These are phyloP conservation scores for Trissolcus brochymenae DNA, from an alignment of 2,888 invertebrate genomes.

Conservation along the genomic window DNA sequence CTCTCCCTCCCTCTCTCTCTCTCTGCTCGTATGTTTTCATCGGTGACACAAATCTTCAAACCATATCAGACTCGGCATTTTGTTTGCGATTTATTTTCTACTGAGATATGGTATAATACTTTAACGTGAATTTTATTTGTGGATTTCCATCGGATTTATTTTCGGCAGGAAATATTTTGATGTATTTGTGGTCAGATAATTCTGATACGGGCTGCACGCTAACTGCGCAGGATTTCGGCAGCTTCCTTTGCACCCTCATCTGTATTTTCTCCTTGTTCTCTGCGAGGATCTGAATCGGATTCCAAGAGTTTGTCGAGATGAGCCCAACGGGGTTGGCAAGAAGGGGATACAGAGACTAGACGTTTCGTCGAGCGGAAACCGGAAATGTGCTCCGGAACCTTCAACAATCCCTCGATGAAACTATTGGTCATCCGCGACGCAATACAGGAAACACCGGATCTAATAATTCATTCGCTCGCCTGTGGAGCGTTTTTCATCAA, in stretches of 20 bases:
- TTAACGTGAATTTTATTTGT: not conserved
- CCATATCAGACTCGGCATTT: not conserved
- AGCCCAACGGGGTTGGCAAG: constrained; percentile 53
- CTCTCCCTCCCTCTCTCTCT: not conserved
- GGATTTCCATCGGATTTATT: constrained; percentile 29
- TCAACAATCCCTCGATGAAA: constrained; percentile 77
- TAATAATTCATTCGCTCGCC: constrained; percentile 75
- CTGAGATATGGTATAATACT: too few relatives aligned
- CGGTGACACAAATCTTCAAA: too few relatives aligned
- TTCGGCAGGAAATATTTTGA: constrained; percentile 47
- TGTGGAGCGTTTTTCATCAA: constrained; percentile 61
- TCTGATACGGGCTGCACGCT: constrained; percentile 48
- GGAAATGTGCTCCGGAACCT: constrained; percentile 78
- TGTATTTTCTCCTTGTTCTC: constrained; percentile 53
- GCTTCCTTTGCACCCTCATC: constrained; percentile 51
- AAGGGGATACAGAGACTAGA: constrained; percentile 64
- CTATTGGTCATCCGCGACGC: constrained; percentile 77
- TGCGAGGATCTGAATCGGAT: constrained; percentile 56
- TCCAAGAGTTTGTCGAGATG: constrained; percentile 61
- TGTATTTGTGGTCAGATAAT: constrained; percentile 56
- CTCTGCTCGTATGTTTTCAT: too few relatives aligned
- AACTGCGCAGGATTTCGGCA: constrained; percentile 48
- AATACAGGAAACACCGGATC: constrained; percentile 76
- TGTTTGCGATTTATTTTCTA: not conserved
- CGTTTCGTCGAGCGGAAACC: constrained; percentile 74